A percentile compares a stretch with the other conserved stretches of the same genome.
Evolutionary conservation across 2,888 invertebrate species (phyloP).

Genomic region (Melanostoma scalare): DNA sequence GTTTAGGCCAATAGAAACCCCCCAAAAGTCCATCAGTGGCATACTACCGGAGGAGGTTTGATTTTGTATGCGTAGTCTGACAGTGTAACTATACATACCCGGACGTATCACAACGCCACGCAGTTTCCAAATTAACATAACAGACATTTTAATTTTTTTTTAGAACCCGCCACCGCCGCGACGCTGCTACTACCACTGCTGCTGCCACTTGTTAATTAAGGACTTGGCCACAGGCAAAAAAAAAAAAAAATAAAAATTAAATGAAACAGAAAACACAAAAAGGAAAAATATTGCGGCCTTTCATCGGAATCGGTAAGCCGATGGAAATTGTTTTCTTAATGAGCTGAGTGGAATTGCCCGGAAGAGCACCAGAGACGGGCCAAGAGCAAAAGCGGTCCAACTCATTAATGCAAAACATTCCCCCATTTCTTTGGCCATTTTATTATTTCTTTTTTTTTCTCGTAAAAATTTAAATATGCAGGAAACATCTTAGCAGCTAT

Average conservation of each 20-base stretch:
- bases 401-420: slow-evolving; percentile 71
- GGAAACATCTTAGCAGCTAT: slow-evolving; percentile 63
- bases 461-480: slow-evolving; percentile 66
- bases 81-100: not conserved
- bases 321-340: slow-evolving; percentile 74
- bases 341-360: slow-evolving; percentile 71
- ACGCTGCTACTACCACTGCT: not conserved
- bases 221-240: slow-evolving; percentile 54
- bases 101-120: slow-evolving; percentile 17
- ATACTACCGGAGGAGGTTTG: slow-evolving; percentile 28
- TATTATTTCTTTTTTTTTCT: slow-evolving; percentile 11
- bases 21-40: not conserved
- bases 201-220: slow-evolving; percentile 70
- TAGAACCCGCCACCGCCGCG: not conserved
- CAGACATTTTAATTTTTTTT: slow-evolving; percentile 28
- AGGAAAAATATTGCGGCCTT: slow-evolving; percentile 56
- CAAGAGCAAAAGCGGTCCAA: slow-evolving; percentile 37
- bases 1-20: slow-evolving; percentile 38
- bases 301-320: slow-evolving; percentile 68
- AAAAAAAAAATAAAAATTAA: slow-evolving; percentile 26
- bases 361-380: slow-evolving; percentile 23
- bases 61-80: slow-evolving; percentile 61
- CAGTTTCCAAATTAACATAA: slow-evolving; percentile 58
- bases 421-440: slow-evolving; percentile 16
- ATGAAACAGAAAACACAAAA: not conserved